A percentile compares a stretch with the other conserved stretches of the same genome.
phyloP scores from a whole-genome alignment of 2,113 vertebrate species.

The Lycaon pictus region DNA sequence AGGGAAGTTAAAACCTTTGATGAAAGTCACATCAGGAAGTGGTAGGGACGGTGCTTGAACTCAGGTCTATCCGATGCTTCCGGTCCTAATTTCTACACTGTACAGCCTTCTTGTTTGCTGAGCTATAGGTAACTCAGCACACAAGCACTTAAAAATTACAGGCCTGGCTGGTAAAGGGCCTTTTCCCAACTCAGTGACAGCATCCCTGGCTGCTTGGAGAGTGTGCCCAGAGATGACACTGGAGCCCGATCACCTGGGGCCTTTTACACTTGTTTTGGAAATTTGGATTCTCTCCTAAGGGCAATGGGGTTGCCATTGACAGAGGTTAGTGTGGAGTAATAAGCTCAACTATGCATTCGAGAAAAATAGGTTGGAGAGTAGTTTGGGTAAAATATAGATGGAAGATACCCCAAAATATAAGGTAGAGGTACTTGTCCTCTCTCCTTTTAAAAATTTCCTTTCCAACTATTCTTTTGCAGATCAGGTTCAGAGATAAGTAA shows the following conservation, averaged over 20 bases:
- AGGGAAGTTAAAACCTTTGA: neutral
- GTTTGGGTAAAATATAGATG: neutral
- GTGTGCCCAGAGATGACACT: neutral
- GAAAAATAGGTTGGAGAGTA: neutral
- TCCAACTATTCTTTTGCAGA: neutral
- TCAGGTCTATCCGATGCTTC: neutral
- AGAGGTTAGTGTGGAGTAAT: neutral
- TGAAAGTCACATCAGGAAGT: neutral
- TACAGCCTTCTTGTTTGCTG: neutral
- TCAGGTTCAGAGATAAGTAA: constrained; percentile 6
- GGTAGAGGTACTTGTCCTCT: neutral
- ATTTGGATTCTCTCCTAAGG: neutral
- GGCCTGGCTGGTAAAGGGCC: neutral
- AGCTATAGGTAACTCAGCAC: neutral
- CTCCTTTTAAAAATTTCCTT: constrained; percentile 25
- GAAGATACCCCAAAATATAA: neutral
- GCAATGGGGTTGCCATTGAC: neutral
- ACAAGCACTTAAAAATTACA: neutral
- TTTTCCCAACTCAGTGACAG: neutral
- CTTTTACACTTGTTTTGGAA: neutral
- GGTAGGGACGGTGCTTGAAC: neutral
- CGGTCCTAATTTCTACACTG: neutral
- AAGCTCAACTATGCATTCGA: neutral
- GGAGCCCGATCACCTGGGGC: neutral
- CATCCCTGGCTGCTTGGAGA: neutral